Conservation (phyloP, 2,888 invertebrate species). For the Cepaea hortensis region DNA sequence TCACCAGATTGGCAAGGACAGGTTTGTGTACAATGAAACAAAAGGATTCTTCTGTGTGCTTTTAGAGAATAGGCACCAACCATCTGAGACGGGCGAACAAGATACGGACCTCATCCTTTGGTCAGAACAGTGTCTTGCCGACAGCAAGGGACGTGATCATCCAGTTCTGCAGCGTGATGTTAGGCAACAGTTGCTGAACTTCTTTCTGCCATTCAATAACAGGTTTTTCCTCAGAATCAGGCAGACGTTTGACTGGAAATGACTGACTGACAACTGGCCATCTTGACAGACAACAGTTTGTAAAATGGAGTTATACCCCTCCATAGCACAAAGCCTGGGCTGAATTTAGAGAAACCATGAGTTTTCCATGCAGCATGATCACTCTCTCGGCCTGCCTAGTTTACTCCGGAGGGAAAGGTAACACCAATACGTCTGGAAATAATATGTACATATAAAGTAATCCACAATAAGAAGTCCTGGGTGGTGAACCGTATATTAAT, state of each 20-base stretch:
- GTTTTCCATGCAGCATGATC: too few relatives aligned
- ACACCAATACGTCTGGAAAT: too few relatives aligned
- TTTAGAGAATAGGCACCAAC: slow-evolving; percentile 62
- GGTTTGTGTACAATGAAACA: slow-evolving; percentile 96
- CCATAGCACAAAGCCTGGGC: too few relatives aligned
- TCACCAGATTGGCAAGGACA: slow-evolving; percentile 78
- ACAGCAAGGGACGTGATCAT: slow-evolving; percentile 89
- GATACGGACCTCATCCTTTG: slow-evolving; percentile 73
- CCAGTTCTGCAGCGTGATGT: slow-evolving; percentile 87
- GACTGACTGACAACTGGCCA: too few relatives aligned
- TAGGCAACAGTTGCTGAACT: slow-evolving; percentile 60
- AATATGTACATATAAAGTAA: too few relatives aligned
- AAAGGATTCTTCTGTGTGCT: slow-evolving; percentile 92
- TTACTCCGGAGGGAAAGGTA: too few relatives aligned
- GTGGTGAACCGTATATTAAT: too few relatives aligned
- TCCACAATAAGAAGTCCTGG: too few relatives aligned
- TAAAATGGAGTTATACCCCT: too few relatives aligned
- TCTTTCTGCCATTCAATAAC: slow-evolving; percentile 65
- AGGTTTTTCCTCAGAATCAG: slow-evolving; percentile 86
- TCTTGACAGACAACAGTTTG: too few relatives aligned
- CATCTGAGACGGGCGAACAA: slow-evolving; percentile 40
- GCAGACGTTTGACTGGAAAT: slow-evolving; percentile 89
- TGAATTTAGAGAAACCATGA: too few relatives aligned
- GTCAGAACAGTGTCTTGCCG: slow-evolving; percentile 84
- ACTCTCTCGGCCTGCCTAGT: too few relatives aligned